Evolutionary conservation across 2,113 vertebrate genomes (phyloP), one percentile per base, ranked within the genome.

Genomic region (Notothenia rossii): DNA sequence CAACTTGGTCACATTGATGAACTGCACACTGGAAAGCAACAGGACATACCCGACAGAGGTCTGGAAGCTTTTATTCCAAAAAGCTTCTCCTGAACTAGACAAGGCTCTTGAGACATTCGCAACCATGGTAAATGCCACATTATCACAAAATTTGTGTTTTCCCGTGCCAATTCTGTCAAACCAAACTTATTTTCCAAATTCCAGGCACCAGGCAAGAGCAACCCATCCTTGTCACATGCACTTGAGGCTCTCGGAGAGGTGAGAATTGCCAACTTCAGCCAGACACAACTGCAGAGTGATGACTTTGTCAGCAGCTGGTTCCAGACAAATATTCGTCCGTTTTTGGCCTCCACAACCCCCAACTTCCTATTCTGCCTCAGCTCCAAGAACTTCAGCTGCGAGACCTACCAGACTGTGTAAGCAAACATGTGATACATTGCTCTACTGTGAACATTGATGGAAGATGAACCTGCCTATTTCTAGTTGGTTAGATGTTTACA

Each of bases 41-140:
- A 17, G 0, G 11, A 56, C 9, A 49, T 79, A 86, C 58, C 8
- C 76, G 0, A 69, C 73, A 20, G 84, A 65, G 61, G 61, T 66
- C 33, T 93, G 88, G 90, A 89, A 90, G 75, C 85, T 91, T 12
- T 72, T 91, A 20, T 68, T 92, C 63, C 77, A 78, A 71, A 93
- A 80, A 70, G 22, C 77, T 3, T 53, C 81, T 3, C 4, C 60
- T 22, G 67, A 40, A 29, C 62, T 93, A 20, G 75, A 83, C 25
- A 66, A 66, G 43, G 88, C 90, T 49, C 84, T 93, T 17, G 53
- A 22, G 22, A 11, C 3, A n/a, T 77, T 75, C 17, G 68, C 84
- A 14, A 54, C 1, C 62, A 78, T 15, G 81, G 89, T 93, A 82
- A 46, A 50, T 33, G 2, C 10, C 36, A 12, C 22, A 59, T 4